A percentile compares a stretch with the other conserved stretches of the same genome.
Evolutionary conservation across 2,113 vertebrate species (phyloP).

Genomic region (Apteryx owenii): DNA sequence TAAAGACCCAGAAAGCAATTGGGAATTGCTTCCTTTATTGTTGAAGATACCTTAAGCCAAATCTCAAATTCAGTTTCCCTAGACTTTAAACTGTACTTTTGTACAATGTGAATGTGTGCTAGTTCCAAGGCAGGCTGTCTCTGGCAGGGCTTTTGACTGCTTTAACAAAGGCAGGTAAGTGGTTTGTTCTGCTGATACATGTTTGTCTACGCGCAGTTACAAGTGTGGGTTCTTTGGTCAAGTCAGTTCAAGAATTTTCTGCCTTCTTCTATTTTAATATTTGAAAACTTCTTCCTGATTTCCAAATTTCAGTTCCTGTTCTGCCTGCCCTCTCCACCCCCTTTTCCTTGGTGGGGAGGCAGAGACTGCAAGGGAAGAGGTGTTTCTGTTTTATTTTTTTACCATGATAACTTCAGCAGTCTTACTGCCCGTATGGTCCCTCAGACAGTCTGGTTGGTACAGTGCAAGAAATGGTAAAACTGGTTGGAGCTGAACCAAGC

Average conservation of each 20-base stretch:
- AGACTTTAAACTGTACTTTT: background rate
- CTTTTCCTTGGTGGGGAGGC: background rate
- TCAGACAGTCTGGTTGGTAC: fast-evolving
- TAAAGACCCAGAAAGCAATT: background rate
- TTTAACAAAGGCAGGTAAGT: background rate
- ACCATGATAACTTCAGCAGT: background rate
- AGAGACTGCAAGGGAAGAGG: background rate
- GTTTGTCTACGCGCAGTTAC: background rate
- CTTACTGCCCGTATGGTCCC: background rate
- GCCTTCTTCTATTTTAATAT: background rate
- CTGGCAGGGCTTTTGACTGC: background rate
- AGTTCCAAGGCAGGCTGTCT: background rate
- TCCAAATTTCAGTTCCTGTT: background rate
- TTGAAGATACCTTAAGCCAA: background rate
- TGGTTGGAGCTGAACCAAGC: background rate
- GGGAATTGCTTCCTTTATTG: background rate
- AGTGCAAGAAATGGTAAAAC: background rate
- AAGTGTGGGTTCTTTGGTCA: background rate
- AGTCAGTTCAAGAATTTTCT: background rate
- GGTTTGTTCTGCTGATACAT: background rate
- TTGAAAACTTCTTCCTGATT: background rate
- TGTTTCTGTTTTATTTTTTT: background rate
- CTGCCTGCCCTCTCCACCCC: background rate
- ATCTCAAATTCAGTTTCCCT: background rate
- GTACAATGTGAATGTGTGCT: fast-evolving